A percentile compares a stretch with the other conserved stretches of the same genome.
Conservation (phyloP, 2,888 invertebrate genomes). For the Eilema caniola region DNA sequence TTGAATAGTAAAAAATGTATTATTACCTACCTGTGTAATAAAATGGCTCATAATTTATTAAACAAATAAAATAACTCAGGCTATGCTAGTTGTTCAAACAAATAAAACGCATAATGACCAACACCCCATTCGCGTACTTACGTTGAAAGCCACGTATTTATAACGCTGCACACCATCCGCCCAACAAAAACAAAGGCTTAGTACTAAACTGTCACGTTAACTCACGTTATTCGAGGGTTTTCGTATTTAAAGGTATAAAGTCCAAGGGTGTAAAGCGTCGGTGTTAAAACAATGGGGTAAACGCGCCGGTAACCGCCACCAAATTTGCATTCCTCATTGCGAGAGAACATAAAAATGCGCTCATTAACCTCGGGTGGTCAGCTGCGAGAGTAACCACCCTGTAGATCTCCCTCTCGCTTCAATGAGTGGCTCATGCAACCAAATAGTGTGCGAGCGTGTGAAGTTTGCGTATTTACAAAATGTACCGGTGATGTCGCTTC, state of each 20-base stretch:
- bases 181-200: slow-evolving; percentile 71
- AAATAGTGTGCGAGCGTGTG: slow-evolving; percentile 26
- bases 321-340: slow-evolving; percentile 87
- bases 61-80: not conserved
- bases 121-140: slow-evolving; percentile 17
- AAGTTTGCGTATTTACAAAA: not conserved
- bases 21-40: not conserved
- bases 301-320: slow-evolving; percentile 77
- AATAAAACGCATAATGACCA: slow-evolving; percentile 16
- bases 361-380: slow-evolving; percentile 84
- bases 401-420: slow-evolving; percentile 30
- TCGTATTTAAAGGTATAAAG: slow-evolving; percentile 79
- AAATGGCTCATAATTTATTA: not conserved
- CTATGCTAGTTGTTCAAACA: slow-evolving; percentile 12
- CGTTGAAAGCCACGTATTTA: slow-evolving; percentile 41
- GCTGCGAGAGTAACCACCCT: slow-evolving; percentile 64
- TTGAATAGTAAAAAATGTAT: not conserved
- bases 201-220: slow-evolving; percentile 68
- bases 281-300: slow-evolving; percentile 81
- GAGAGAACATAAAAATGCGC: slow-evolving; percentile 84
- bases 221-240: slow-evolving; percentile 70
- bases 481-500: not conserved
- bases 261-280: slow-evolving; percentile 71
- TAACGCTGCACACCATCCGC: slow-evolving; percentile 40
- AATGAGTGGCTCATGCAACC: slow-evolving; percentile 28